Base-by-base conservation (phyloP, 1,140 invertebrate species). In the Drosophila parvula region DNA sequence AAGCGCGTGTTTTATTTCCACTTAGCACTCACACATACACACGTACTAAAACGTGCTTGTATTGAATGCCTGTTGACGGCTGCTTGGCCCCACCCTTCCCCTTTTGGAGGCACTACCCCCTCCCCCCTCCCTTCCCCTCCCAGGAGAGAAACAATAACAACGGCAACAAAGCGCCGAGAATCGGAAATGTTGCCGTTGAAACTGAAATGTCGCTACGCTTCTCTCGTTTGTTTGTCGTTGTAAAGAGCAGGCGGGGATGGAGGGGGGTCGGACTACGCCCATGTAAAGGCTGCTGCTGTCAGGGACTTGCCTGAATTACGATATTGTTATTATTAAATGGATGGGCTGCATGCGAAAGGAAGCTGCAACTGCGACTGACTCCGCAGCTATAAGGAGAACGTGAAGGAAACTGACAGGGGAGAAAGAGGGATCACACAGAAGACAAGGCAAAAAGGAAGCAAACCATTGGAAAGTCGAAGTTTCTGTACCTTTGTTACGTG, bases 251-350 rank as follows among this genome's bases (percentile, higher is more conserved):
- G 51, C 34, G 22, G 38, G 60, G 43, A 34, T 44, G n/a, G 22
- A 14, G 51, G 59, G 50, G 56, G 74, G 40, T 44, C 5, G 38
- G 74, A 44, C 67, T 88, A 75, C 69, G 69, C 62, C 78, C 81
- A 84, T 85, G 74, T 74, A 74, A 74, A 65, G 45, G 76, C 68
- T 73, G 60, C 34, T 16, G 60, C 84, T 88, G 84, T 79, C 84
- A 89, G 78, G 44, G 84, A 89, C 85, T 89, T 89, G 85, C 74
- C 77, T 89, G 84, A 89, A 89, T 89, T 89, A 89, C 84, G 84
- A 89, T 89, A 89, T 89, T 89, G 84, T 89, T 89, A 84, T 88
- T 88, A 88, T 84, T 89, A 89, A 89, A 89, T 89, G 84, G 85
- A 89, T 89, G 79, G 67, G 57, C 69, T 71, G 69, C 69, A 59